A percentile compares a stretch with the other conserved stretches of the same genome.
Conservation (phyloP, 2,797 vertebrate species). For the Todus mexicanus region DNA sequence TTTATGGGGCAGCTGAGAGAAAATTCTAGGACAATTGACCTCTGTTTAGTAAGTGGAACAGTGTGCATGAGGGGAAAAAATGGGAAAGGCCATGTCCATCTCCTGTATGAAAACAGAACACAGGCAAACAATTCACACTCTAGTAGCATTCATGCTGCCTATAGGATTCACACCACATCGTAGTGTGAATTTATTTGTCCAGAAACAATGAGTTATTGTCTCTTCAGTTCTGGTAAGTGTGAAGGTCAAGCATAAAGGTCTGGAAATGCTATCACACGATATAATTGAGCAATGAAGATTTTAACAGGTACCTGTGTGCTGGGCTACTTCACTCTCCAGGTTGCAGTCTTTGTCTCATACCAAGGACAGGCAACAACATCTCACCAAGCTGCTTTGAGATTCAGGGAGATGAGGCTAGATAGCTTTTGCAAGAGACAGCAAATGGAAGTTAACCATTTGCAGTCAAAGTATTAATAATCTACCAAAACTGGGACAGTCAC, state of each 20-base stretch:
- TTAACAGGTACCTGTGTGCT: neutral
- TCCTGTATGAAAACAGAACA: neutral
- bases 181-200: neutral
- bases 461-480: neutral
- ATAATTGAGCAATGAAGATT: neutral
- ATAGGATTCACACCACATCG: neutral
- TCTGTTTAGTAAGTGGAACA: neutral
- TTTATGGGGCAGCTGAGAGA: constrained; percentile 8
- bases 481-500: neutral
- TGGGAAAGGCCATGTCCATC: neutral
- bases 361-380: neutral
- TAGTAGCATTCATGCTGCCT: neutral
- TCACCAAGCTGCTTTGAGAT: neutral
- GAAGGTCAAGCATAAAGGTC: neutral
- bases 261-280: neutral
- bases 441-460: neutral
- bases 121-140: neutral
- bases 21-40: constrained; percentile 5
- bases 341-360: neutral
- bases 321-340: neutral
- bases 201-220: neutral
- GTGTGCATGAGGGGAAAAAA: neutral
- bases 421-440: neutral
- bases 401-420: neutral
- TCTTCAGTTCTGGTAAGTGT: neutral